phyloP scores from a whole-genome alignment of 2,113 vertebrate species.

The Turdus rufiventris region DNA sequence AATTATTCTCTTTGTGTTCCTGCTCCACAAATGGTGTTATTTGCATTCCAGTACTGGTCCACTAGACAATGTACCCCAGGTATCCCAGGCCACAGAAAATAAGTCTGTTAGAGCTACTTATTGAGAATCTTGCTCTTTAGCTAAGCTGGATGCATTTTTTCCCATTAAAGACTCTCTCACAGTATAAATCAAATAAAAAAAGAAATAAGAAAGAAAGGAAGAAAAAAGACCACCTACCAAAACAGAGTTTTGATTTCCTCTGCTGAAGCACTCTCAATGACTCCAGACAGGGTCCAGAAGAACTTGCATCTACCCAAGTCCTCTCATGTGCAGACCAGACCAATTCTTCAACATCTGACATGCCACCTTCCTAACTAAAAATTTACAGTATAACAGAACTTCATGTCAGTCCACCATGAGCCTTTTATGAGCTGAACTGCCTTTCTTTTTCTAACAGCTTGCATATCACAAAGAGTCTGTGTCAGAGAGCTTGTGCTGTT shows the following conservation, averaged over 20 bases:
- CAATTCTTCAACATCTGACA: not conserved
- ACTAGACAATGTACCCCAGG: not conserved
- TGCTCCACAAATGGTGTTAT: not conserved
- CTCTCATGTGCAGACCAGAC: not conserved
- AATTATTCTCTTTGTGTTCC: not conserved
- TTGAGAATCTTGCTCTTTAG: not conserved
- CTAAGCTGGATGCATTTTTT: not conserved
- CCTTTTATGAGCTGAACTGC: not conserved
- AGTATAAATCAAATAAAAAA: not conserved
- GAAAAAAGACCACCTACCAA: not conserved
- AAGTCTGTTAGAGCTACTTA: not conserved
- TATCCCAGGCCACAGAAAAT: not conserved
- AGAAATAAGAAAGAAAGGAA: fast-evolving
- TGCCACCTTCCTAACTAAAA: not conserved
- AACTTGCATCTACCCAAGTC: fast-evolving
- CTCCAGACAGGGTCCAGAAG: not conserved
- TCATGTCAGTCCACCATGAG: not conserved
- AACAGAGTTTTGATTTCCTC: not conserved
- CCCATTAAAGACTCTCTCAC: not conserved
- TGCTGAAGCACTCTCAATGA: not conserved
- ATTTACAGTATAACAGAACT: not conserved
- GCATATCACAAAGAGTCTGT: not conserved
- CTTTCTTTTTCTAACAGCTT: not conserved
- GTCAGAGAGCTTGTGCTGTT: not conserved
- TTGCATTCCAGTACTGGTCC: not conserved